phyloP scores from a whole-genome alignment of 2,888 invertebrate genomes.

The Hyalella azteca region DNA sequence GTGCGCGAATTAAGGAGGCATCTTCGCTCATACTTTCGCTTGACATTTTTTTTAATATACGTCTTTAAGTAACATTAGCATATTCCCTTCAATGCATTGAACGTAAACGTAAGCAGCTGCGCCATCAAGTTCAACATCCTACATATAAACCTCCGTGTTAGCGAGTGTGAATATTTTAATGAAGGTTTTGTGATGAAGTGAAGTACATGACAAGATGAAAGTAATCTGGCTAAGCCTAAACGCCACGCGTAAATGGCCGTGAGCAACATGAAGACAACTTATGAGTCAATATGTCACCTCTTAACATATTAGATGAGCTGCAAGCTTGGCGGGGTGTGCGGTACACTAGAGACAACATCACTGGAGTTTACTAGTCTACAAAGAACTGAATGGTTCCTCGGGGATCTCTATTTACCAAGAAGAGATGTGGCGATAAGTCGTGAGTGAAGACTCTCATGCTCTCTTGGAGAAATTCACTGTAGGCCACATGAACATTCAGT shows the following conservation, averaged over 20 bases:
- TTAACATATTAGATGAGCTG: constrained; percentile 31
- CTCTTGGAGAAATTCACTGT: neutral
- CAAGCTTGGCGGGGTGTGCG: neutral
- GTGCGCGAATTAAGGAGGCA: too few relatives aligned
- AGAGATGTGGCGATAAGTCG: constrained; percentile 32
- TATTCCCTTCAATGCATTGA: too few relatives aligned
- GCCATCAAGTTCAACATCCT: too few relatives aligned
- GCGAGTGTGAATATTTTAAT: too few relatives aligned
- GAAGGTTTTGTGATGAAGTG: neutral
- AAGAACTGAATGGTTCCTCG: constrained; percentile 34
- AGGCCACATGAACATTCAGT: neutral
- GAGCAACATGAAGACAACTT: neutral
- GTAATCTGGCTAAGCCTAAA: neutral
- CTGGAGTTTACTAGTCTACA: constrained; percentile 33
- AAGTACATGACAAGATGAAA: neutral
- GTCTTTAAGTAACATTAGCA: too few relatives aligned
- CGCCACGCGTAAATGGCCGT: constrained; percentile 17
- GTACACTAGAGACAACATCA: constrained; percentile 20
- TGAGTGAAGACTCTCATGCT: constrained; percentile 3
- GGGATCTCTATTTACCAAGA: constrained; percentile 31
- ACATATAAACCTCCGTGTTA: too few relatives aligned
- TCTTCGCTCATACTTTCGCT: too few relatives aligned
- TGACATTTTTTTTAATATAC: too few relatives aligned
- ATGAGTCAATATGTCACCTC: constrained; percentile 28
- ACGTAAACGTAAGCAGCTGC: too few relatives aligned